Conservation (phyloP, 2,888 invertebrate genomes). For the Byasa hedistus region DNA sequence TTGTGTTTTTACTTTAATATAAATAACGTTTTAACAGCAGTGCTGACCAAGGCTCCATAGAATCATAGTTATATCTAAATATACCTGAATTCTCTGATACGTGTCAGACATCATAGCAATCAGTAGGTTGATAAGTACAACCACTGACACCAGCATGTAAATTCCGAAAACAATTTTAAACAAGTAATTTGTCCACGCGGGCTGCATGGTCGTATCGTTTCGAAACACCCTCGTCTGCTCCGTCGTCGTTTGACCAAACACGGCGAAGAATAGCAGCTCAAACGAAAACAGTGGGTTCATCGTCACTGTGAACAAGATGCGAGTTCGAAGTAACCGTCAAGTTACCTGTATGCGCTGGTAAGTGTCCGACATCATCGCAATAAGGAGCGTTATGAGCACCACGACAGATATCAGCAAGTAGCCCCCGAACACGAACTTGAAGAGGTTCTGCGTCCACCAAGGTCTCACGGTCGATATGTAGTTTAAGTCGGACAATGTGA, state of each 20-base stretch:
- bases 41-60: conserved; percentile 4
- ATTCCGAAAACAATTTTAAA: conserved; percentile 94
- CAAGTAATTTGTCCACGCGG: conserved; percentile 90
- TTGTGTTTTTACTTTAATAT: too few species aligned
- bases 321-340: conserved; percentile 59
- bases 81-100: conserved; percentile 98
- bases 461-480: conserved; percentile 85
- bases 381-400: conserved; percentile 98
- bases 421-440: conserved; percentile 96
- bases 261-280: conserved; percentile 99
- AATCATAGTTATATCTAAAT: conserved; percentile 25
- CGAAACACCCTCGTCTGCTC: conserved; percentile 85
- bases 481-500: conserved; percentile 90
- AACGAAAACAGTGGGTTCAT: conserved; percentile 96
- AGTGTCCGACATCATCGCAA: conserved; percentile 99
- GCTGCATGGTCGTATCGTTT: conserved; percentile 83
- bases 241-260: conserved; percentile 96
- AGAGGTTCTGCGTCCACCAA: conserved; percentile 90
- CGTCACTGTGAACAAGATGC: conserved; percentile 86
- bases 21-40: conserved; percentile 5
- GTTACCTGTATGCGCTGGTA: conserved; percentile 99
- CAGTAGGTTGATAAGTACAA: conserved; percentile 98
- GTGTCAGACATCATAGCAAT: conserved; percentile 99
- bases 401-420: conserved; percentile 99
- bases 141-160: conserved; percentile 99